These are phyloP conservation scores for Andrena bicolor DNA, from an alignment of 2,888 invertebrate genomes.

Conservation along the genomic window DNA sequence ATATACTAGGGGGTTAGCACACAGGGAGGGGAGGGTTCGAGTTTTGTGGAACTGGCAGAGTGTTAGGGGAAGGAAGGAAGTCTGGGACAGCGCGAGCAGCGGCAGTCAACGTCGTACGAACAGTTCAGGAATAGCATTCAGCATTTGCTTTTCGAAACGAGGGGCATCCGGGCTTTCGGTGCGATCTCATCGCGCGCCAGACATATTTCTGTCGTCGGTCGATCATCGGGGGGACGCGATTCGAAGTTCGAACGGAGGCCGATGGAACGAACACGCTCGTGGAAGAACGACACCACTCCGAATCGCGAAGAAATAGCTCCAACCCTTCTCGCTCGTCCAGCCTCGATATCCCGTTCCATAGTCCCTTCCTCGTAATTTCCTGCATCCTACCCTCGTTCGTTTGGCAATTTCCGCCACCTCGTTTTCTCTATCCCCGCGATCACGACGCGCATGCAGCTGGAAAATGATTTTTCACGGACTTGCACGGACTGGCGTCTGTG, in stretches of 20 bases:
- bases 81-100: constrained; percentile 85
- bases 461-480: neutral
- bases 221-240: constrained; percentile 29
- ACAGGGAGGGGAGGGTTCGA: constrained; percentile 43
- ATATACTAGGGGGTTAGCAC: constrained; percentile 38
- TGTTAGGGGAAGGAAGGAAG: constrained; percentile 61
- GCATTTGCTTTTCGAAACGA: constrained; percentile 60
- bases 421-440: constrained; percentile 18
- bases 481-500: neutral
- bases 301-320: neutral
- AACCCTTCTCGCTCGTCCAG: neutral
- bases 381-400: neutral
- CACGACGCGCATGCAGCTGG: constrained; percentile 3
- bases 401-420: neutral
- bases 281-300: constrained; percentile 8
- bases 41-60: constrained; percentile 41
- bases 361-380: constrained; percentile 9
- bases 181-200: constrained; percentile 31
- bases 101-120: constrained; percentile 85
- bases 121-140: constrained; percentile 64
- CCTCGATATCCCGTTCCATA: constrained; percentile 30
- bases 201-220: constrained; percentile 22
- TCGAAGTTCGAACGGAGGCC: constrained; percentile 58
- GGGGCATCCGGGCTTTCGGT: constrained; percentile 57
- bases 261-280: constrained; percentile 65